Evolutionary conservation across 1,140 invertebrate genomes (phyloP), one percentile per base, ranked within the genome.

Genomic region (Teleopsis dalmanni): DNA sequence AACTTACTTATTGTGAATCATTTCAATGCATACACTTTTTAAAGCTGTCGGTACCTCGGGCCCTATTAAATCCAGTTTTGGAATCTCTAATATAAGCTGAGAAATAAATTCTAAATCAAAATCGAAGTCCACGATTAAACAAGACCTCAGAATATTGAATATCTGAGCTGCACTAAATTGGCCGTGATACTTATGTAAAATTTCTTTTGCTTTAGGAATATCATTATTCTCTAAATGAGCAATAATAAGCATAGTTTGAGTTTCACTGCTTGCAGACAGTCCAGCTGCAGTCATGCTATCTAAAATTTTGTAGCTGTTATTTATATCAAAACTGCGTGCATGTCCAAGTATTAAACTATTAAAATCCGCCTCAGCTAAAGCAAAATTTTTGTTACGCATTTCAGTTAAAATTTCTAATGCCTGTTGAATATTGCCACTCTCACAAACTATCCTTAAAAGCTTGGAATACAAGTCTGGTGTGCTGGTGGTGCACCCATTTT

Each of bases 361-460:
- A 50, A 80, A 79, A 22, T 78, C 70, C 16, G 56, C 56, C 53
- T 78, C 75, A 50, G 73, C 74, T 0, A 78, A 56, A 2, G 75
- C 52, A 25, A 77, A 57, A 13, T 59, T 54, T 16, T 63, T 59
- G 13, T 59, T 55, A 36, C 79, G 78, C 76, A 81, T 81, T 36
- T 66, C 61, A 16, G 72, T 60, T 1, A 81, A 57, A 40, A 81
- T 57, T 38, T 72, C 69, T 8, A 57, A 60, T 19, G 68, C 70
- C 35, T 74, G 68, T 3, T 73, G 63, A 47, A 79, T 72, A 51
- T 78, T 71, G 3, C 78, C 79, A 10, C 57, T 53, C 35, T 74
- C 64, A 49, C 75, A 77, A 29, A 63, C 63, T 43, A 71, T 65
- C 19, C 64, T 57, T 29, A 76, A 44, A 4, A 76, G 52, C 3